Percentiles rank a stretch among this genome's conserved stretches.
Evolutionary conservation across 2,888 invertebrate genomes (phyloP).

Genomic region (Acleris literana): DNA sequence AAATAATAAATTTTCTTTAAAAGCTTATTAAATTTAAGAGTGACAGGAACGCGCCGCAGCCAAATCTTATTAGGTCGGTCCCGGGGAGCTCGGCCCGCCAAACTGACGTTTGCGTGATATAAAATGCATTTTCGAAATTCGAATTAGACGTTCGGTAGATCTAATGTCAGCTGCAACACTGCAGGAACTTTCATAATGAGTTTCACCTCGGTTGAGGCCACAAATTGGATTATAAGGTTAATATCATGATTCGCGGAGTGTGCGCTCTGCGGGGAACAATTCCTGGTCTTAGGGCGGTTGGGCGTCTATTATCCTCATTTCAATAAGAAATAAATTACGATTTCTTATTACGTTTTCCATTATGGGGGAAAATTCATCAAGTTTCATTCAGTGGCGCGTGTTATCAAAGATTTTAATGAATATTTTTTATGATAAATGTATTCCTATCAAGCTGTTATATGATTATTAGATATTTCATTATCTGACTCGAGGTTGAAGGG

Average conservation of each 20-base stretch:
- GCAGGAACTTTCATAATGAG: slow-evolving; percentile 77
- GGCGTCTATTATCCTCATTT: slow-evolving; percentile 80
- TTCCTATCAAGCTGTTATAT: slow-evolving; percentile 34
- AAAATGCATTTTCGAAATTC: slow-evolving; percentile 66
- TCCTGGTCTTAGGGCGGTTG: slow-evolving; percentile 66
- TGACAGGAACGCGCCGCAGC: slow-evolving; percentile 62
- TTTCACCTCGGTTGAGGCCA: slow-evolving; percentile 70
- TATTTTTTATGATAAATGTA: slow-evolving; percentile 50
- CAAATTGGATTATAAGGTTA: slow-evolving; percentile 82
- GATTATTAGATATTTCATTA: slow-evolving; percentile 29
- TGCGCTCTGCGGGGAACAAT: slow-evolving; percentile 67
- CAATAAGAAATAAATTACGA: slow-evolving; percentile 83
- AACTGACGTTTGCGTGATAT: slow-evolving; percentile 56
- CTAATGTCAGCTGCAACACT: slow-evolving; percentile 74
- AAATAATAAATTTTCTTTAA: slow-evolving; percentile 29
- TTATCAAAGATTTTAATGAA: slow-evolving; percentile 69
- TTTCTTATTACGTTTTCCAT: slow-evolving; percentile 82
- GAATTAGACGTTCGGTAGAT: slow-evolving; percentile 53
- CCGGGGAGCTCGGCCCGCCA: slow-evolving; percentile 52
- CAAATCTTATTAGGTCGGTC: slow-evolving; percentile 61
- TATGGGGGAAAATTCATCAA: slow-evolving; percentile 75
- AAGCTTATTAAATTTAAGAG: slow-evolving; percentile 60
- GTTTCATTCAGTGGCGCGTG: slow-evolving; percentile 70
- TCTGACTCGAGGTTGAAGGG: slow-evolving; percentile 6
- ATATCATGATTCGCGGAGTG: slow-evolving; percentile 68